phyloP scores from a whole-genome alignment of 2,888 invertebrate genomes.

The Caenorhabditis uteleia region DNA sequence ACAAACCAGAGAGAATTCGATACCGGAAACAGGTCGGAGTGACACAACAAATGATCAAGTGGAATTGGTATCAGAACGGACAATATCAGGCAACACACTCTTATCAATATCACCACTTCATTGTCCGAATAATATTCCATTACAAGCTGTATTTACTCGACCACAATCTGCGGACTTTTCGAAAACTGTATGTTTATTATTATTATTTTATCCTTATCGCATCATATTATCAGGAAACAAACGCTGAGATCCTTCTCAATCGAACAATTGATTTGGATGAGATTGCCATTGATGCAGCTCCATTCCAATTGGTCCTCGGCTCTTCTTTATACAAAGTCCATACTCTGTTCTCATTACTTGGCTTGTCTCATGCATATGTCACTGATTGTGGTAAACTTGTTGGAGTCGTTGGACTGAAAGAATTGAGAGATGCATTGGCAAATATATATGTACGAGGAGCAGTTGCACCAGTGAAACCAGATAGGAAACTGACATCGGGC shows the following conservation, averaged over 20 bases:
- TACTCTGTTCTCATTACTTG: constrained; percentile 57
- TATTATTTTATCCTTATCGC: neutral
- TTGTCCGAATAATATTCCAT: constrained; percentile 49
- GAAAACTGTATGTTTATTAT: constrained; percentile 9
- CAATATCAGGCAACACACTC: constrained; percentile 49
- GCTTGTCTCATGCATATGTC: constrained; percentile 57
- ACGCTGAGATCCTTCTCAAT: constrained; percentile 43
- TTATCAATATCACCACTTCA: constrained; percentile 55
- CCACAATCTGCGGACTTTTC: constrained; percentile 35
- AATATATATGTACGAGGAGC: constrained; percentile 56
- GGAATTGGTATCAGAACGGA: constrained; percentile 47
- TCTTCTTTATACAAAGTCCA: constrained; percentile 57
- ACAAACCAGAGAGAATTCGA: constrained; percentile 23
- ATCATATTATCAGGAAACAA: constrained; percentile 26
- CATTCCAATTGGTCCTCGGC: constrained; percentile 56
- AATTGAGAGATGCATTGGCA: constrained; percentile 53
- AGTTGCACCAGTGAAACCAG: constrained; percentile 41
- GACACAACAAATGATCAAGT: constrained; percentile 25
- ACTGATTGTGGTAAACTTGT: constrained; percentile 56
- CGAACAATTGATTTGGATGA: constrained; percentile 52
- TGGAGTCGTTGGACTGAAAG: constrained; percentile 57
- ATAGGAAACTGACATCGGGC: constrained; percentile 43
- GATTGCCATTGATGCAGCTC: constrained; percentile 56
- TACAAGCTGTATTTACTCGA: constrained; percentile 52
- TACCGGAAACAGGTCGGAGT: constrained; percentile 34